These are phyloP conservation scores for Notiomystis cincta DNA, from an alignment of 2,113 vertebrate species.

Conservation along the genomic window DNA sequence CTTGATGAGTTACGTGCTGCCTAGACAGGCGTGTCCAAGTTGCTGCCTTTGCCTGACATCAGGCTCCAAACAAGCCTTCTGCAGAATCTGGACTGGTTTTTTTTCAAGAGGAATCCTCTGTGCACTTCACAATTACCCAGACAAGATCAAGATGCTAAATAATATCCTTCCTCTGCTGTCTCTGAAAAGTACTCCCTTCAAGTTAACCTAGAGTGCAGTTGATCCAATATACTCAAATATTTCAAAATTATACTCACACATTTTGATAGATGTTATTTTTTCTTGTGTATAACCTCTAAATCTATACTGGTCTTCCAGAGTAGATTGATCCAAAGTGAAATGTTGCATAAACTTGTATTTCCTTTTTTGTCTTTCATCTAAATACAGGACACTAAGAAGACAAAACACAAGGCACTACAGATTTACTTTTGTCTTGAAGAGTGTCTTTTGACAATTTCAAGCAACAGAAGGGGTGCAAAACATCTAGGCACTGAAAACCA, in stretches of 20 bases:
- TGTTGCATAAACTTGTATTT: background rate
- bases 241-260: background rate
- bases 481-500: background rate
- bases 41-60: background rate
- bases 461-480: background rate
- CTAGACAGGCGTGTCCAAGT: background rate
- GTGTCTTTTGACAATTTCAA: background rate
- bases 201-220: background rate
- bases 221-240: background rate
- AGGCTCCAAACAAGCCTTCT: background rate
- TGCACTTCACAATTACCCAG: background rate
- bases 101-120: background rate
- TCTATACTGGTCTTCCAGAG: background rate
- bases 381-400: background rate
- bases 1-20: background rate
- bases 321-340: background rate
- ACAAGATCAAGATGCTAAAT: background rate
- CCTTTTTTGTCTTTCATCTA: background rate
- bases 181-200: background rate
- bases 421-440: background rate
- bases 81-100: background rate
- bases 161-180: background rate
- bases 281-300: background rate
- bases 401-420: background rate
- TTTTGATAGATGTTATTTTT: background rate